Evolutionary conservation across 2,113 vertebrate genomes (phyloP).

Genomic region (Chionis minor): DNA sequence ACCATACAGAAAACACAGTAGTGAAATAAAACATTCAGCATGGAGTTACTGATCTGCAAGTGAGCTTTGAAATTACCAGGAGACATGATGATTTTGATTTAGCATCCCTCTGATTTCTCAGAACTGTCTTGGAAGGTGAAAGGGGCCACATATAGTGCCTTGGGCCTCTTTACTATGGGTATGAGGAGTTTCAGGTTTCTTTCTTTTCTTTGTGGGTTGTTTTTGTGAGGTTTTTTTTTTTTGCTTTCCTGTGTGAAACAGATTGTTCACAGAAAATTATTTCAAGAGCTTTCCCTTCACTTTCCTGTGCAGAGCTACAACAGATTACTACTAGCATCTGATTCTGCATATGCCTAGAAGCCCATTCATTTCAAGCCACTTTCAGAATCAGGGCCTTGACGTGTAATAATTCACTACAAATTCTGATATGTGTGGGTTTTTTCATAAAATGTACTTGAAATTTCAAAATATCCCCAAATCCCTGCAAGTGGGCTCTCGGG

Average conservation of each 20-base stretch:
- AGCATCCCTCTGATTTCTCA: background rate
- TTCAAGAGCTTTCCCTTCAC: conserved; percentile 19
- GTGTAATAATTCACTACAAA: background rate
- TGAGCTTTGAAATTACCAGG: background rate
- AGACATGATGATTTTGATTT: background rate
- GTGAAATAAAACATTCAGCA: background rate
- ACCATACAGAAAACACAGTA: background rate
- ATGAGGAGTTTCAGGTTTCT: background rate
- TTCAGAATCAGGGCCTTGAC: background rate
- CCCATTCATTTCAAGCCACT: background rate
- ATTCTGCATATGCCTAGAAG: conserved; percentile 1
- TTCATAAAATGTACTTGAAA: background rate
- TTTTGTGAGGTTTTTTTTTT: background rate
- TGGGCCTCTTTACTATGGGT: background rate
- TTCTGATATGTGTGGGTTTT: background rate
- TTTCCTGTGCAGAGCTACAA: conserved; percentile 14
- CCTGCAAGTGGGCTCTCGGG: conserved; percentile 2
- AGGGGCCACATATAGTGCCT: background rate
- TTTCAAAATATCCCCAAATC: background rate
- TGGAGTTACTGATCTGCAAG: background rate
- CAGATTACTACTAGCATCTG: background rate
- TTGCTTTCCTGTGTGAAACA: background rate
- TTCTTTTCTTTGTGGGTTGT: background rate
- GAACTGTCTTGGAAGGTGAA: background rate
- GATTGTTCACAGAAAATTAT: background rate